Conservation (phyloP, 2,888 invertebrate species). For the Tenthredo livida region DNA sequence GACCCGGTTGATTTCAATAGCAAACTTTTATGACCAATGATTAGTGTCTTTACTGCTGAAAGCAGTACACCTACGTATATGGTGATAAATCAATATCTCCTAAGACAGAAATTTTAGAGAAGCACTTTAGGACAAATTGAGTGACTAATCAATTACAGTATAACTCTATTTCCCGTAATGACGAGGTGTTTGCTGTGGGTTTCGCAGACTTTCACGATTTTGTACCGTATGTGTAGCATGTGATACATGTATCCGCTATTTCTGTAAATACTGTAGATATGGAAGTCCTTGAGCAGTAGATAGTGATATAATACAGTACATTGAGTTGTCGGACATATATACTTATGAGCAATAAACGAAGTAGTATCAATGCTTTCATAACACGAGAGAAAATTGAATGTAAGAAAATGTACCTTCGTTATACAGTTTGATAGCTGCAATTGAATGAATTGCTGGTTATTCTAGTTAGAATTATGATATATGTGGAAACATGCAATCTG, state of each 20-base stretch:
- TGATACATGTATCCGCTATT: not conserved
- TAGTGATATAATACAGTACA: not conserved
- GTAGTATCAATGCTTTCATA: not conserved
- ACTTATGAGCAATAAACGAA: not conserved
- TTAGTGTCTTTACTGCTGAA: not conserved
- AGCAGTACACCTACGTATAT: not conserved
- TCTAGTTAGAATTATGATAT: not conserved
- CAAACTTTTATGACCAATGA: constrained; percentile 27
- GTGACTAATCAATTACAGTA: constrained; percentile 6
- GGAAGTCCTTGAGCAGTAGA: constrained; percentile 30
- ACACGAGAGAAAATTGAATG: not conserved
- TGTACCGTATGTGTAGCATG: not conserved
- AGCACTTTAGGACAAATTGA: not conserved
- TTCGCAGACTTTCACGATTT: not conserved
- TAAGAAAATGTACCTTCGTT: not conserved
- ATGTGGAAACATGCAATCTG: not conserved
- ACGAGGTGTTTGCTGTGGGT: not conserved
- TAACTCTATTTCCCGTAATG: not conserved
- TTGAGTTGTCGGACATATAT: not conserved
- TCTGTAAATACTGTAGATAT: not conserved
- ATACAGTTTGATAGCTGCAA: not conserved
- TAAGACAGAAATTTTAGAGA: not conserved
- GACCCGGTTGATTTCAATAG: constrained; percentile 3
- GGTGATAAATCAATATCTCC: not conserved
- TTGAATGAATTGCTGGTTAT: constrained; percentile 18